Conservation (phyloP, 2,113 vertebrate genomes). For the Serinus canaria region DNA sequence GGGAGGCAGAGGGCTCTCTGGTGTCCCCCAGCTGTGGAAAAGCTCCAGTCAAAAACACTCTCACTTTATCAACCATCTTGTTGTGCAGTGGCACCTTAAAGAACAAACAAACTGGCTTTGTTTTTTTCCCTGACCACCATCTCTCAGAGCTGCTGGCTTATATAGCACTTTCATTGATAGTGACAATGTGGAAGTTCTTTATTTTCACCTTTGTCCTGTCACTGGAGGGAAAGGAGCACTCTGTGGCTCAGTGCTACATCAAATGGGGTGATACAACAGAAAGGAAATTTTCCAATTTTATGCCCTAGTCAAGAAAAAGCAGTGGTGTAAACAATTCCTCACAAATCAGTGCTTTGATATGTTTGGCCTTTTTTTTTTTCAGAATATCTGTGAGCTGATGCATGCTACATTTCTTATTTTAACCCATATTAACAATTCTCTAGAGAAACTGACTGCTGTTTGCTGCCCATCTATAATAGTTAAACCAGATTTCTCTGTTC, state of each 20-base stretch:
- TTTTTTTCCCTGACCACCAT: neutral
- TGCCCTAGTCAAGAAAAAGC: neutral
- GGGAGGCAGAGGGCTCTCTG: neutral
- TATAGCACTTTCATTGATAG: neutral
- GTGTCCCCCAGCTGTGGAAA: neutral
- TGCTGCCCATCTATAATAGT: constrained; percentile 23
- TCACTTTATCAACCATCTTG: neutral
- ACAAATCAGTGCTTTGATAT: neutral
- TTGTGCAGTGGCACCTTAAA: neutral
- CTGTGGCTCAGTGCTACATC: neutral
- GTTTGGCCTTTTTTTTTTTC: neutral
- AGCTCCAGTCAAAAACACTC: neutral
- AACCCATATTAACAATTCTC: neutral
- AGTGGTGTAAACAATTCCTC: neutral
- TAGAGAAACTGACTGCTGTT: constrained; percentile 11
- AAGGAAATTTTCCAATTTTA: neutral
- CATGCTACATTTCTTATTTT: constrained; percentile 26
- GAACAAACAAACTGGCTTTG: neutral
- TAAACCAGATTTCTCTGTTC: constrained; percentile 43
- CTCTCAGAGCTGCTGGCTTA: neutral
- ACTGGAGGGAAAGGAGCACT: neutral
- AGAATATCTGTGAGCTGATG: neutral
- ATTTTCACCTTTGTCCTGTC: neutral
- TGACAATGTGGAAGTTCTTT: neutral
- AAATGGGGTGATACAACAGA: neutral